Base-by-base conservation (phyloP, 2,888 invertebrate genomes). In the Leptinotarsa juncta region DNA sequence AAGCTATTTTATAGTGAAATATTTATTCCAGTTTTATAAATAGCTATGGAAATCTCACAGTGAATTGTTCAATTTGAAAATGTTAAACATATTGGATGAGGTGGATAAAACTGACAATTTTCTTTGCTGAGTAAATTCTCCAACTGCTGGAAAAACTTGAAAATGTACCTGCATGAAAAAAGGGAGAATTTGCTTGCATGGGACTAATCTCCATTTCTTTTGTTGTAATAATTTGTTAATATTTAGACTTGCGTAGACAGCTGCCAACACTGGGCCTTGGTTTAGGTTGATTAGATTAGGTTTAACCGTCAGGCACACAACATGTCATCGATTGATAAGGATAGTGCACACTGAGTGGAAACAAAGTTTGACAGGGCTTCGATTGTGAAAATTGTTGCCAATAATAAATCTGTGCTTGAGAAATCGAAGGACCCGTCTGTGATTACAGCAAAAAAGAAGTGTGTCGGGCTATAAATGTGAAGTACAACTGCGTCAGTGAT, bases 171-270 rank as follows among this genome's bases (percentile, higher is more conserved):
- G 16, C 66, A 66, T 66, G 66, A 48, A 49, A 15, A 66, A 66
- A 66, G 66, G 49, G 66, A 66, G 48, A 66, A 66, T 66, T 66
- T 66, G 18, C n/a, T 66, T 2, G 65, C 14, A 26, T 65, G 26
- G 42, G 48, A 65, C 42, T 65, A 65, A 42, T 65, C 48, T 65
- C 32, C 65, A 32, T 65, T 53, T 53, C n/a, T 53, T 53, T 18
- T 5, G 53, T 10, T 53, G 18, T 53, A n/a, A 20, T 53, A 18
- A 18, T 53, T 53, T 53, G 16, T 53, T 53, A 3, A 53, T 53
- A 18, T 53, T 53, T 16, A 53, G n/a, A 53, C 16, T 53, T 18
- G 7, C 18, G 7, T 18, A 53, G 53, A n/a, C 53, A 53, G 20
- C 20, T 53, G 18, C 18, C 7, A 18, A 53, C 53, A 18, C 18